Evolutionary conservation across 2,888 invertebrate genomes (phyloP).

Genomic region (Rotaria magnacalcarata): DNA sequence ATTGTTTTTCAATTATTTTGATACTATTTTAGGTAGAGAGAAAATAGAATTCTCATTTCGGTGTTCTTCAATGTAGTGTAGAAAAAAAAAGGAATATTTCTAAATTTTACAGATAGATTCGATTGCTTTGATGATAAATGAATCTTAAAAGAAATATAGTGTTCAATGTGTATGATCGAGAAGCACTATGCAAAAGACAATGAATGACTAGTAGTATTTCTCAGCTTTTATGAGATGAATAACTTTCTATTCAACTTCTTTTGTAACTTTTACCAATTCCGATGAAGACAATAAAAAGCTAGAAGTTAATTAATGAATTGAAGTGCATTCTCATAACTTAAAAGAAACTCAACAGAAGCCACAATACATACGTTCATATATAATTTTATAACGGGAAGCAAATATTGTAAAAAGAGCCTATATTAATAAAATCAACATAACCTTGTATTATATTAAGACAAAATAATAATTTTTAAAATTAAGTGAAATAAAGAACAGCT

Average conservation of each 20-base stretch:
- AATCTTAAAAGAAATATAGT: too few relatives aligned
- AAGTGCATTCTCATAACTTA: not conserved
- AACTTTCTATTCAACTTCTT: not conserved
- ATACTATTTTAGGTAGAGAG: too few relatives aligned
- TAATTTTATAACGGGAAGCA: not conserved
- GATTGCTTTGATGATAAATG: too few relatives aligned
- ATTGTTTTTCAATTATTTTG: too few relatives aligned
- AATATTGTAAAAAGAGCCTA: not conserved
- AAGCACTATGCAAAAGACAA: too few relatives aligned
- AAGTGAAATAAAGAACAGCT: too few relatives aligned
- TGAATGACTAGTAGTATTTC: not conserved
- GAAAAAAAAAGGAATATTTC: too few relatives aligned
- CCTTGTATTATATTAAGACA: not conserved
- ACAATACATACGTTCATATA: not conserved
- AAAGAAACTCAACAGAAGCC: not conserved
- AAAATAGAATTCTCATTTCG: too few relatives aligned
- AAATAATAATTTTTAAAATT: too few relatives aligned
- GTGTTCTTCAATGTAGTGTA: too few relatives aligned
- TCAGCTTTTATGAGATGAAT: not conserved
- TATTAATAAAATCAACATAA: not conserved
- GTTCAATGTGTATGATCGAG: too few relatives aligned
- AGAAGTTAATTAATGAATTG: not conserved
- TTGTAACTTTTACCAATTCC: not conserved
- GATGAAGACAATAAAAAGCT: not conserved
- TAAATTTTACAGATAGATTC: too few relatives aligned